Evolutionary conservation across 2,113 vertebrate species (phyloP).

Genomic region (Amazona guildingii): DNA sequence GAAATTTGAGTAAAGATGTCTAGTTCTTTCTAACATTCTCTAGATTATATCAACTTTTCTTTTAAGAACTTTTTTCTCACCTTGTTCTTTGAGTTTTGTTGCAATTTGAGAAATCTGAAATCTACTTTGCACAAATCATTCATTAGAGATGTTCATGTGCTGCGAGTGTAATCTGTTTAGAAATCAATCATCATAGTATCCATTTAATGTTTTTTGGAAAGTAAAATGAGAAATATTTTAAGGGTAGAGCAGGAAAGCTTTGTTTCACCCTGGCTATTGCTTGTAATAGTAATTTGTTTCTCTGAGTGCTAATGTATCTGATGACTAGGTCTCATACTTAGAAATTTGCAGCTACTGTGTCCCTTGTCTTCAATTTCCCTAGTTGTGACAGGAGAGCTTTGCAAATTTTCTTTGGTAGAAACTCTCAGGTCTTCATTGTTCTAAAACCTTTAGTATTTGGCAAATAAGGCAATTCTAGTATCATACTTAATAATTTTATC

Average conservation of each 20-base stretch:
- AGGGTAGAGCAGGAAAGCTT: background rate
- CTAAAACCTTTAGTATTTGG: background rate
- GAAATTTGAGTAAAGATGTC: background rate
- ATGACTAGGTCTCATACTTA: background rate
- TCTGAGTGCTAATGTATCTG: background rate
- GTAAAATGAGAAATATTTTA: background rate
- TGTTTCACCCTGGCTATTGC: background rate
- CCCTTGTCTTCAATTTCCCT: background rate
- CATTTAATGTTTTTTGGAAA: background rate
- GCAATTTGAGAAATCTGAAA: background rate
- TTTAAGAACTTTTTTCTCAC: background rate
- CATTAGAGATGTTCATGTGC: background rate
- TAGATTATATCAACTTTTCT: background rate
- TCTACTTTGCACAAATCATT: background rate
- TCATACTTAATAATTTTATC: background rate
- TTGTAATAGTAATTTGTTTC: background rate
- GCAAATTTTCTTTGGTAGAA: background rate
- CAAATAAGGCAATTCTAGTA: background rate
- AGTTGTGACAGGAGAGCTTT: background rate
- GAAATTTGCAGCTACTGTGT: background rate
- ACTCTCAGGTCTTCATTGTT: background rate
- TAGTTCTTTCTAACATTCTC: background rate
- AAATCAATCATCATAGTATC: background rate
- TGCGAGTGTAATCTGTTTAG: background rate
- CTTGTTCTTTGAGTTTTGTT: background rate